Base-by-base conservation (phyloP, 2,797 vertebrate genomes). In the Halcyon leucocephala region DNA sequence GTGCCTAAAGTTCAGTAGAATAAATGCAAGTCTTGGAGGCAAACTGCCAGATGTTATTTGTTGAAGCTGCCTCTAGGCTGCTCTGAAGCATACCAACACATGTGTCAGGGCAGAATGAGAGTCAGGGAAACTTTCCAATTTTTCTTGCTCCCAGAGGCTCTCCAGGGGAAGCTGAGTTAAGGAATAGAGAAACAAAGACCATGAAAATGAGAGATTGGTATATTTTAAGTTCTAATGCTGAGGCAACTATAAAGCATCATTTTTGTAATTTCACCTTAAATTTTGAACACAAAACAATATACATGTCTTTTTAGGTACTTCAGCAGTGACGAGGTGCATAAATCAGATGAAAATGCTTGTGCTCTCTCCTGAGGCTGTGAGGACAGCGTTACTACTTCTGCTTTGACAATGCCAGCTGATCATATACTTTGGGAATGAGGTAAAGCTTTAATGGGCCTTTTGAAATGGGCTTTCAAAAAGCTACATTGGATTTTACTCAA, bases 31-130 rank as follows among this genome's bases (percentile, higher is more conserved):
- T 82, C 90, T 90, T 67, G 12, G 71, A 85, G 93, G 93, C 95
- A 95, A 92, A 83, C 84, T 95, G 95, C 94, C 96, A 96, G 94
- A 95, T 96, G 95, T 92, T 93, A 90, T 95, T 95, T 94, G 92
- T 94, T 6, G 61, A 89, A 82, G 86, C 88, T 95, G 93, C 93
- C 96, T 95, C 90, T 95, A 92, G 97, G 93, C 92, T 93, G 81
- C 90, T 96, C 90, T 92, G 77, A 90, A 95, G 70, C 93, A 82
- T 89, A 94, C 91, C 93, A 95, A 86, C 81, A 77, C 80, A 37
- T 96, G 93, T 90, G 85, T 82, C 87, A 91, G 93, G 88, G 88
- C 70, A 95, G 90, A 91, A 94, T 79, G 88, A 91, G 93, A 89
- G 49, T 91, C 90, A 95, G 91, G 96, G 95, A 93, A 94, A 83